Base-by-base conservation (phyloP, 2,113 vertebrate genomes). In the Coptodon rendalli region DNA sequence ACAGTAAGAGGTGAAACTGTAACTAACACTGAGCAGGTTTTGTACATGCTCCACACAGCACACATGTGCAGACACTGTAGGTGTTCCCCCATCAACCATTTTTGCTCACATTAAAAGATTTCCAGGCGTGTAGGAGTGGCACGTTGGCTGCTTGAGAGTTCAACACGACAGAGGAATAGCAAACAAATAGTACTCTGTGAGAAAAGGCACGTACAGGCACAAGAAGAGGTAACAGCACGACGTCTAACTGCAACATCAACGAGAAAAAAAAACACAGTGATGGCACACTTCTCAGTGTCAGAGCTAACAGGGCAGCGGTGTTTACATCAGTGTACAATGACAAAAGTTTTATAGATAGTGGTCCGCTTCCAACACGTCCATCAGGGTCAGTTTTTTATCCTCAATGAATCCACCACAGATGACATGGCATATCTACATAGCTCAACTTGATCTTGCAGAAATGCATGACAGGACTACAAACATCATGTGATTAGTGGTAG, bases 111-210 rank as follows among this genome's bases (percentile, higher is more conserved):
- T 50, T 50, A 31, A 78, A 50, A 31, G 71, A 50, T 50, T 78
- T 78, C 43, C 43, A 78, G 43, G 71, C 1, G 6, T 78, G 71
- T 78, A 52, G 27, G 10, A 78, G 45, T 78, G 73, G 73, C 73
- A 78, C 3, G 3, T 52, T 52, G 73, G 73, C 73, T 34, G 73
- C 45, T 52, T 31, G 71, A 50, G 27, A 78, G 73, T 34, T 78
- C 73, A 52, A 52, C 27, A 78, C 0, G 3, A 34, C 73, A 78
- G 45, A 52, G 73, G 73, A 78, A 78, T 13, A 78, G 45, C 73
- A 52, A 78, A 78, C 73, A 50, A 78, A 50, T 78, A 78, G 73
- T 78, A 52, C 73, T 78, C 73, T 78, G 73, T 52, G 73, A 78
- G 10, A 78, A 78, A 78, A 78, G 73, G 73, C 73, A 78, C 27